Evolutionary conservation across 2,888 invertebrate species (phyloP), one percentile per base, ranked within the genome.

Genomic region (Epicampocera succincta): DNA sequence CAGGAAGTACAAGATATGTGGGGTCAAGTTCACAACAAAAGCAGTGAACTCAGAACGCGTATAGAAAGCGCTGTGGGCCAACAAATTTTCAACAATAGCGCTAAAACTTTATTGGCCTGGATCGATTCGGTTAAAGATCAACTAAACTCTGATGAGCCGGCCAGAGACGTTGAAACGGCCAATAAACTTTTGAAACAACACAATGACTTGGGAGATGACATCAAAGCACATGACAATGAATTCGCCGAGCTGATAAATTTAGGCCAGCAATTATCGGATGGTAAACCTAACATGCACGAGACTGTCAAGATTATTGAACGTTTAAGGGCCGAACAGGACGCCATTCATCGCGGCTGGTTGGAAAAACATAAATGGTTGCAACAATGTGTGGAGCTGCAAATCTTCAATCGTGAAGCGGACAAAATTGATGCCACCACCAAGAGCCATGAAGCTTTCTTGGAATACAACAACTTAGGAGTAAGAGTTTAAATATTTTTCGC

Each of bases 371-470:
- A 95, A 58, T 95, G 96, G 93, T 91, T 99, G 76, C 94, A 95
- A 85, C 97, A 99, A 89, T 95, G 97, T 84, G 93, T 97, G 40
- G 96, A 98, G 85, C 92, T 99, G 79, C 98, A 97, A 91, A 93
- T 95, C 84, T 98, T 98, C 92, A 98, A 98, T 91, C 94, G 97
- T 46, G 99, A 99, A 90, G 98, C 98, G 0, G 99, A 99, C 90
- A 97, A 98, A 89, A 97, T 99, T 84, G 99, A 99, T 91, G 98
- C 99, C 0, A 95, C 96, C 12, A 97, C 97, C 61, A 96, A 97
- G 71, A 96, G 97, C 15, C 98, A 99, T 89, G 96, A 98, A 89
- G 97, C 98, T 0, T 98, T 97, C 91, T 92, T 99, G 19, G 98
- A 98, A 86, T 96, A 96, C 90, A 93, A 93, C 11, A 95, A 97